Evolutionary conservation across 2,797 vertebrate genomes (phyloP), one percentile per base, ranked within the genome.

Genomic region (Sebastes diaconus): DNA sequence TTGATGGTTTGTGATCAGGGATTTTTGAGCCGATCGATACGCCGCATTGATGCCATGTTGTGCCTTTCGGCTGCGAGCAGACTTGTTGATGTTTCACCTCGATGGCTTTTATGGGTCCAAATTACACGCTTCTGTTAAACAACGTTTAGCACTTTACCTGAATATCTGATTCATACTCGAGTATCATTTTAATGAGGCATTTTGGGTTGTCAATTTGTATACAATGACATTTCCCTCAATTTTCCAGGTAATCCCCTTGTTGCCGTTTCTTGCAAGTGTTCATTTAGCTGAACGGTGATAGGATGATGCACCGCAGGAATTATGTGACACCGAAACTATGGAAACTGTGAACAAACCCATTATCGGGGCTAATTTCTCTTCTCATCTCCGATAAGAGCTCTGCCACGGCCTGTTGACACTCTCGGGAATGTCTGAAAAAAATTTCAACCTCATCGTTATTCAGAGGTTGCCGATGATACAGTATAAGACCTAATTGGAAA

Each of bases 401-500:
- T 60, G 73, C 66, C 60, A 24, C 63, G 36, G 60, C 83, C 76
- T 79, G 75, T 74, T 82, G 79, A 81, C 60, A 83, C 76, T 63
- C 69, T 71, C 3, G 67, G 71, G 75, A 81, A 72, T 75, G 76
- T 73, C 61, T 85, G 59, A 57, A 79, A 78, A 65, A 18, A 81
- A 75, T 77, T 12, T 61, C 55, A 84, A 71, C 22, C 70, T 84
- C 34, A 73, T 76, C 58, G 54, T 84, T 71, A 75, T 73, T 64
- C 84, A 58, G 78, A 87, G 68, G 79, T 73, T 73, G 81, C 72
- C 7, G 72, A 79, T 80, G 82, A 86, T 75, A 73, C 81, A 88
- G 71, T 18, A 55, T 18, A 52, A 11, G 25, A 84, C 27, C 73
- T 67, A 67, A 71, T 25, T 87, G 74, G 66, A 83, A 85, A 69